phyloP scores from a whole-genome alignment of 2,888 invertebrate species.

The Lathronympha strigana region DNA sequence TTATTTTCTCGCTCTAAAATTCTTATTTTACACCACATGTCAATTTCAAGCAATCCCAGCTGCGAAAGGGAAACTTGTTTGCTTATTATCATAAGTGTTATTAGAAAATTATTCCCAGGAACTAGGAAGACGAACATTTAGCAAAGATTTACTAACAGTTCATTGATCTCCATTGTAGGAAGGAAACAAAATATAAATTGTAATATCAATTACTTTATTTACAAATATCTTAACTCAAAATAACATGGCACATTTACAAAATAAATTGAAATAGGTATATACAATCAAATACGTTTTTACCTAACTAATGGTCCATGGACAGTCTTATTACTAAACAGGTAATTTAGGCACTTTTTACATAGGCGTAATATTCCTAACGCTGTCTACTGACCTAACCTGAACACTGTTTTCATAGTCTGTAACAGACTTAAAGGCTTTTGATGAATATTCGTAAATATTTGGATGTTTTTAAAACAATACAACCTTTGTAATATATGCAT shows the following conservation, averaged over 20 bases:
- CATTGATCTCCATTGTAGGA: slow-evolving; percentile 6
- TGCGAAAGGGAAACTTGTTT: slow-evolving; percentile 18
- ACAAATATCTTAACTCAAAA: slow-evolving; percentile 26
- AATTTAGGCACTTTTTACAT: slow-evolving; percentile 12
- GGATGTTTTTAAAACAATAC: neutral
- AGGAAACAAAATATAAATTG: slow-evolving; percentile 18
- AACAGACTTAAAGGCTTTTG: too few species aligned
- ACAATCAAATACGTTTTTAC: neutral
- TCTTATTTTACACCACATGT: slow-evolving; percentile 23
- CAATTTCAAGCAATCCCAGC: slow-evolving; percentile 8
- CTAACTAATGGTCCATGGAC: slow-evolving; percentile 23
- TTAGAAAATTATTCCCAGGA: slow-evolving; percentile 30
- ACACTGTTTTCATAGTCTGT: too few species aligned
- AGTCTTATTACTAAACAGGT: slow-evolving; percentile 31
- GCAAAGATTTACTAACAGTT: too few species aligned
- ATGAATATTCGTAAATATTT: neutral
- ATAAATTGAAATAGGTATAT: slow-evolving; percentile 18
- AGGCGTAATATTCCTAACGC: too few species aligned
- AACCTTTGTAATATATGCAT: neutral
- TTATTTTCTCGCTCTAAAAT: slow-evolving; percentile 20
- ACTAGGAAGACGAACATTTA: slow-evolving; percentile 17
- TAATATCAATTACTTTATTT: slow-evolving; percentile 28
- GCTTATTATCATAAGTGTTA: slow-evolving; percentile 19
- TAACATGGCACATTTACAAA: slow-evolving; percentile 37
- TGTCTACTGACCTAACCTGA: too few species aligned